A percentile compares a stretch with the other conserved stretches of the same genome.
These are phyloP conservation scores for Gyps fulvus DNA, from an alignment of 2,113 vertebrate genomes.

Conservation along the genomic window DNA sequence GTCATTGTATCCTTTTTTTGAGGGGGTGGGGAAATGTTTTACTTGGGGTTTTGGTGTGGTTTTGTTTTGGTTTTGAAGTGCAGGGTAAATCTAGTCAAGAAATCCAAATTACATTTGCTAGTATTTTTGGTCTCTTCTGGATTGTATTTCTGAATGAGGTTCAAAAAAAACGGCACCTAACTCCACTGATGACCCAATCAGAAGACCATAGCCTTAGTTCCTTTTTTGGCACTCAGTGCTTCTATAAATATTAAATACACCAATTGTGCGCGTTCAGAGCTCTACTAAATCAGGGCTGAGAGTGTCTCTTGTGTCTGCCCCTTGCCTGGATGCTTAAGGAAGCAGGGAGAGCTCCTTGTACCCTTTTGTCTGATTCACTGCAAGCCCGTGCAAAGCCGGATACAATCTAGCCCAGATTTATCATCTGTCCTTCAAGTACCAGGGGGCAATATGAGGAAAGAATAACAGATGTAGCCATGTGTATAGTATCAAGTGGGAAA, in stretches of 20 bases:
- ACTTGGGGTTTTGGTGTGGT: neutral
- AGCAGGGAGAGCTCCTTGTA: neutral
- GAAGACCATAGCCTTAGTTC: neutral
- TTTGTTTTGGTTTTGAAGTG: neutral
- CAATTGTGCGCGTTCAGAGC: neutral
- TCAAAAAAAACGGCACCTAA: neutral
- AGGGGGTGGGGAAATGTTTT: neutral
- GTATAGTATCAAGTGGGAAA: constrained; percentile 25
- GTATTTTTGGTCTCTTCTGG: neutral
- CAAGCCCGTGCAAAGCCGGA: neutral
- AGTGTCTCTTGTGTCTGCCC: neutral
- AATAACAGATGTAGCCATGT: constrained; percentile 36
- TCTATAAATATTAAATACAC: neutral
- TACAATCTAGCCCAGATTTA: neutral
- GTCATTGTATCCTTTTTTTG: neutral
- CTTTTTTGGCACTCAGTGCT: neutral
- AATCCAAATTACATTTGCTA: neutral
- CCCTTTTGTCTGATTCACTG: neutral
- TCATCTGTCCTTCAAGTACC: constrained; percentile 33
- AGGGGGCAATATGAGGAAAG: neutral
- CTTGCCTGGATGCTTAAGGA: neutral
- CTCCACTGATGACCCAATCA: neutral
- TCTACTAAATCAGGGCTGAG: neutral
- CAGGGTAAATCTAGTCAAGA: neutral
- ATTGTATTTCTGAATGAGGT: neutral